Base-by-base conservation (phyloP, 2,888 invertebrate species). In the Craniophora ligustri region DNA sequence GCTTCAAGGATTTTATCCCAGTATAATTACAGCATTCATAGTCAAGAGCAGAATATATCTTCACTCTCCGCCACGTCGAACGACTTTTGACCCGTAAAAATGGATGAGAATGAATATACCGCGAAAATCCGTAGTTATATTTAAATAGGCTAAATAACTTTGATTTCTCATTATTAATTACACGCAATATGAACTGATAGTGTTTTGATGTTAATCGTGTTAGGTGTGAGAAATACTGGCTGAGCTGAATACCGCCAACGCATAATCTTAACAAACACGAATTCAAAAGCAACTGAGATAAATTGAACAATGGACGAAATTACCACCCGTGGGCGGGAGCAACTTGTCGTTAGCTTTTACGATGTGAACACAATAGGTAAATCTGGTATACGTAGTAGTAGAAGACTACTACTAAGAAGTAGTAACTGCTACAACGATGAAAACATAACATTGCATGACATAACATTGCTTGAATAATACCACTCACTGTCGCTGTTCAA, bases 291-390 rank as follows among this genome's bases (percentile, higher is more conserved):
- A 6, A 13, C 36, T 18, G 4, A 21, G 7, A 11, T 42, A 14
- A 55, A 11, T 42, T 18, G 13, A 18, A 16, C 26, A 65, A 59
- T 35, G 3, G n/a, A 13, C 14, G 18, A 47, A 32, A 39, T 32
- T 15, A 31, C 31, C 18, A 30, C 6, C 10, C 5, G 28, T 51
- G 34, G 60, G 50, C 15, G 44, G 18, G 14, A 38, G 11, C 10
- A 23, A 36, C 13, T 2, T 45, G 13, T 30, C 28, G 21, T 45
- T 34, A 19, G n/a, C 28, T 19, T 7, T 31, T 41, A 11, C 30
- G n/a, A 32, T 42, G 5, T 30, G 5, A 13, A 11, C 19, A 16
- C 15, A 15, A 23, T 10, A n/a, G n/a, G n/a, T n/a, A 23, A 10
- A 23, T 23, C 5, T 6, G 7, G 21, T 21, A 23, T 23, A 21